Percentiles rank a stretch among this genome's conserved stretches.
phyloP scores from a whole-genome alignment of 2,113 vertebrate genomes.

The Pygoscelis antarcticus region DNA sequence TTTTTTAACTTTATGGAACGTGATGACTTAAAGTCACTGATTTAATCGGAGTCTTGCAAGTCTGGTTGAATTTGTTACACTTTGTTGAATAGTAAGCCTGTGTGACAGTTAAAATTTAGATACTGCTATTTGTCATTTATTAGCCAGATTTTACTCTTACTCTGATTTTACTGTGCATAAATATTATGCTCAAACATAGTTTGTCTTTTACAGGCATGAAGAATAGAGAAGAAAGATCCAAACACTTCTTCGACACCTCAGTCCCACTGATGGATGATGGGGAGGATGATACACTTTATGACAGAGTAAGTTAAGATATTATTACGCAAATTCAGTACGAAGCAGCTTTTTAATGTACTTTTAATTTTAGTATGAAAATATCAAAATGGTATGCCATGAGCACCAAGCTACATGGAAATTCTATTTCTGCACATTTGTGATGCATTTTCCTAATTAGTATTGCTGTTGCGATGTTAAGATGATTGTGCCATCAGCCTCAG shows the following conservation, averaged over 20 bases:
- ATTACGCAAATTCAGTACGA: background rate
- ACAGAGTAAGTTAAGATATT: slow-evolving; percentile 76
- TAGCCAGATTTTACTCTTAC: background rate
- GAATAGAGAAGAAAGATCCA: slow-evolving; percentile 95
- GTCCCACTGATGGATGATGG: slow-evolving; percentile 95
- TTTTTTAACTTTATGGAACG: background rate
- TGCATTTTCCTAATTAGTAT: background rate
- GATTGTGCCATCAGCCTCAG: background rate
- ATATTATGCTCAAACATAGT: background rate
- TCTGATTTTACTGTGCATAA: background rate
- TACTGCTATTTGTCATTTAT: background rate
- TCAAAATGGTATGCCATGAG: background rate
- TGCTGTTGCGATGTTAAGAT: background rate
- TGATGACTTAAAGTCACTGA: background rate
- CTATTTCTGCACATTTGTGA: background rate
- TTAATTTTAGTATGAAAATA: background rate
- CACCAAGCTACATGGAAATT: background rate
- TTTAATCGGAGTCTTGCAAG: background rate
- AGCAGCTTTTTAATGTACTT: background rate
- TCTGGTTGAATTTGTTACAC: background rate
- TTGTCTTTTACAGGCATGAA: slow-evolving; percentile 86
- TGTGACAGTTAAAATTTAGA: background rate
- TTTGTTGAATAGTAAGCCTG: background rate
- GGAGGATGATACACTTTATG: slow-evolving; percentile 87
- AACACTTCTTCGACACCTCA: slow-evolving; percentile 94